Evolutionary conservation across 2,888 invertebrate species (phyloP), one percentile per base, ranked within the genome.

Genomic region (Ormyrus nitidulus): DNA sequence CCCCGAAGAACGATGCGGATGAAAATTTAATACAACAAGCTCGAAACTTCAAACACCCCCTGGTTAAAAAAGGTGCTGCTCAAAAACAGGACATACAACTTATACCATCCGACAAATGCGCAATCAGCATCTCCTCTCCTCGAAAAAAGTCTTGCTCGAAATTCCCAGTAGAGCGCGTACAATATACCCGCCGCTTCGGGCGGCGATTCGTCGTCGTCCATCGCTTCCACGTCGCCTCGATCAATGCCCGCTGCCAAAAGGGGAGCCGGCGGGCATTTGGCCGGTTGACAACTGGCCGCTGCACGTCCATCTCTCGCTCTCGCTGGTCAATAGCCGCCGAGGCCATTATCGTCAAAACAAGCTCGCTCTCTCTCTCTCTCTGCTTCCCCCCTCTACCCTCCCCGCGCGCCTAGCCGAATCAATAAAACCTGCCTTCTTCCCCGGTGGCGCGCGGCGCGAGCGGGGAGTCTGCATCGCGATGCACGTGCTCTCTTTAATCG

Each of bases 321-420:
- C 81, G 13, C 81, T 85, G 84, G 84, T 85, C 85, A 85, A 85
- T 84, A 85, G 82, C 83, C 83, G 83, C 77, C 82, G 82, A 83
- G 83, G 82, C 82, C 83, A 79, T 84, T 84, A 83, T 84, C 84
- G 83, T 83, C 83, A 84, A 85, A 85, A 84, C 84, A 84, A 84
- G 80, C 82, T 10, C 59, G 11, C 58, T 6, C 70, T n/a, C 70
- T 54, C n/a, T 9, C 62, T 48, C n/a, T 11, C 61, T 58, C 46
- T 9, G 13, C 9, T 54, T 6, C 48, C 5, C 59, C 49, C 62
- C 65, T 54, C 49, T 69, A 11, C 13, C n/a, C 9, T 44, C 19
- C 65, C 6, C 53, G 19, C 49, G 61, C 53, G 69, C 69, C 62
- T 2, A 34, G 34, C 34, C 70, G 69, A 77, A 77, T 77, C 76